Percentiles rank a stretch among this genome's conserved stretches.
Evolutionary conservation across 1,140 invertebrate genomes (phyloP).

Genomic region (Helicoverpa zea): DNA sequence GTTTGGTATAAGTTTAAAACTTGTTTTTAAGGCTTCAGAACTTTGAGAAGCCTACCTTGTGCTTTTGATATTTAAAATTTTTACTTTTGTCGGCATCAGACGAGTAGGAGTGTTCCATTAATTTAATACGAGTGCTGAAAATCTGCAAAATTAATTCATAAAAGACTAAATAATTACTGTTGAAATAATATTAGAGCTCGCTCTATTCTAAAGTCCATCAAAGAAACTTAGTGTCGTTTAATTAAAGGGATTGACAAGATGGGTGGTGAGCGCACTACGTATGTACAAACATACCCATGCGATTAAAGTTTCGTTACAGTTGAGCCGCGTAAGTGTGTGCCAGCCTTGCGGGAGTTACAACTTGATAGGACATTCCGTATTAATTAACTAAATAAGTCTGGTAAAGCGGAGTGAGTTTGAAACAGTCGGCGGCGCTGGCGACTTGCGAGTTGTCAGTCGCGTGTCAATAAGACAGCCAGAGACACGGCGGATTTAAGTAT

Average conservation of each 20-base stretch:
- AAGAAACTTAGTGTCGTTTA: slow-evolving; percentile 52
- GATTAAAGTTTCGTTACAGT: slow-evolving; percentile 80
- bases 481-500: slow-evolving; percentile 81
- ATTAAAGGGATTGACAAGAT: slow-evolving; percentile 55
- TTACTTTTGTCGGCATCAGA: slow-evolving; percentile 54
- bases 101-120: neutral
- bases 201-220: slow-evolving; percentile 53
- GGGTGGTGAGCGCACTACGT: slow-evolving; percentile 39
- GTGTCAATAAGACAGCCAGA: slow-evolving; percentile 85
- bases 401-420: slow-evolving; percentile 77
- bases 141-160: slow-evolving; percentile 13
- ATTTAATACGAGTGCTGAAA: neutral
- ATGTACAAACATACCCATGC: slow-evolving; percentile 61
- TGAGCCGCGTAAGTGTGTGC: slow-evolving; percentile 72
- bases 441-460: slow-evolving; percentile 83
- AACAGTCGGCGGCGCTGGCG: slow-evolving; percentile 72
- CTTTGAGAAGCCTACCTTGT: slow-evolving; percentile 69
- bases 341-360: slow-evolving; percentile 77
- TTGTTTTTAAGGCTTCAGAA: slow-evolving; percentile 76
- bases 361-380: slow-evolving; percentile 85
- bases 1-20: slow-evolving; percentile 62
- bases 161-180: neutral
- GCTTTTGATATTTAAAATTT: slow-evolving; percentile 62
- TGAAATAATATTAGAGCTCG: slow-evolving; percentile 9
- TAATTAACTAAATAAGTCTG: slow-evolving; percentile 86